These are phyloP conservation scores for Cuculus canorus DNA, from an alignment of 2,797 vertebrate species.

Conservation along the genomic window DNA sequence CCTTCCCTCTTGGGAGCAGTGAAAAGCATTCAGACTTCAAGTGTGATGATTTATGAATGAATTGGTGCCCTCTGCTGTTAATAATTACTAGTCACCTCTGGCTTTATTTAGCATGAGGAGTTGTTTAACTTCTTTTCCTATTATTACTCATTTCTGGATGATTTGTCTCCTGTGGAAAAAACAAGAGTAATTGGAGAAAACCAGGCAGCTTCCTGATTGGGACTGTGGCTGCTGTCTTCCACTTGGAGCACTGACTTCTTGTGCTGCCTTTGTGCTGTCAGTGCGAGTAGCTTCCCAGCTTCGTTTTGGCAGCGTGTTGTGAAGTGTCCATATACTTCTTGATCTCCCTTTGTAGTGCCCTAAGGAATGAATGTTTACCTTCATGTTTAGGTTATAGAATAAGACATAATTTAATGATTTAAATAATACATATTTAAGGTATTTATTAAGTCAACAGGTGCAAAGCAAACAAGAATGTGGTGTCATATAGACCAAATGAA, in stretches of 20 bases:
- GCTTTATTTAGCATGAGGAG: not conserved
- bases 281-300: not conserved
- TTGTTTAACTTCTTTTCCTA: not conserved
- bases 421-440: not conserved
- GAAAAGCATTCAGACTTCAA: not conserved
- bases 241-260: not conserved
- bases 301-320: not conserved
- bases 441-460: not conserved
- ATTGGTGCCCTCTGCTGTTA: slow-evolving; percentile 38
- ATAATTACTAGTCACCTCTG: not conserved
- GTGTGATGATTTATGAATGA: not conserved
- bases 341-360: not conserved
- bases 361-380: not conserved
- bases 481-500: not conserved
- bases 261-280: not conserved
- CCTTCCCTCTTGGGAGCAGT: not conserved
- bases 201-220: not conserved
- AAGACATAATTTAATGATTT: not conserved
- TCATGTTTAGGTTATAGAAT: not conserved
- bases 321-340: not conserved
- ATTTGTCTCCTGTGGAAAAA: not conserved
- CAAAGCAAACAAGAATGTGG: not conserved
- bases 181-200: not conserved
- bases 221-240: not conserved
- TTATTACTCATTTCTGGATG: not conserved